phyloP scores from a whole-genome alignment of 2,888 invertebrate genomes.

The Tipula unca region DNA sequence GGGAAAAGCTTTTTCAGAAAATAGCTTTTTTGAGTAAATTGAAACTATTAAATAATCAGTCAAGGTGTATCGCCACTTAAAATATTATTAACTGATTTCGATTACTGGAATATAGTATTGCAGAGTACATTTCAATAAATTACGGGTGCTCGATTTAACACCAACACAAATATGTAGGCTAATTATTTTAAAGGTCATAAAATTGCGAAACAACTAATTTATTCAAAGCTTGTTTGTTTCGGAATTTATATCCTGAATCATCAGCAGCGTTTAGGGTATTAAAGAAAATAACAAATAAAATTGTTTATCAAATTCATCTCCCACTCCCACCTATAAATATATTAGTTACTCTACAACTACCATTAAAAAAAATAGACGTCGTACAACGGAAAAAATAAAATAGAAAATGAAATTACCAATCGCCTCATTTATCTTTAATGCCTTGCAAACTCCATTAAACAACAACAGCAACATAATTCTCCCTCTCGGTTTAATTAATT shows the following conservation, averaged over 20 bases:
- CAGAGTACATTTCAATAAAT: too few species aligned
- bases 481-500: background rate
- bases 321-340: background rate
- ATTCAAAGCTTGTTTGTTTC: background rate
- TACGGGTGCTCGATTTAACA: too few species aligned
- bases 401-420: background rate
- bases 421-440: conserved; percentile 14
- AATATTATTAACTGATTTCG: too few species aligned
- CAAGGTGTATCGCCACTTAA: too few species aligned
- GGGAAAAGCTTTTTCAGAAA: too few species aligned
- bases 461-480: background rate
- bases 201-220: background rate
- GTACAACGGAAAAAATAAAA: background rate
- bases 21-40: too few species aligned
- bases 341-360: background rate
- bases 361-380: background rate
- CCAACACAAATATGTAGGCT: too few species aligned
- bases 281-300: background rate
- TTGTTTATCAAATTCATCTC: background rate
- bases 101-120: too few species aligned
- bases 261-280: background rate
- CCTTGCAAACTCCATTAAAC: background rate
- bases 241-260: background rate
- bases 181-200: background rate
- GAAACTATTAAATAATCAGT: too few species aligned